Conservation (phyloP, 2,888 invertebrate species). For the Ommatoiulus sabulosus region DNA sequence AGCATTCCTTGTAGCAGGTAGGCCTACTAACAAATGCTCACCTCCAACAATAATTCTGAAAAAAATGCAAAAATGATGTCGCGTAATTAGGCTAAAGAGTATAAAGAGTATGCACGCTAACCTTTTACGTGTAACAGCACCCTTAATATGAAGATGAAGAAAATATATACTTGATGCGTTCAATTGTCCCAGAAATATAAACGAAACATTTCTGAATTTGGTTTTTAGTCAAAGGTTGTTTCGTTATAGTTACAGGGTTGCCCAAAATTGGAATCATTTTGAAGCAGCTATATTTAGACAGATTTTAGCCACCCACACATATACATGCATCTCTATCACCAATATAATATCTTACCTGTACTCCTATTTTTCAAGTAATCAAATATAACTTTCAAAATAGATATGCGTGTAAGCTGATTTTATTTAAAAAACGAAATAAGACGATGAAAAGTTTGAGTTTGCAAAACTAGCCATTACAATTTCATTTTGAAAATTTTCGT, state of each 20-base stretch:
- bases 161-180: not conserved
- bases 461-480: no score
- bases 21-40: not conserved
- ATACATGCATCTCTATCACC: no score
- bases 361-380: no score
- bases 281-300: no score
- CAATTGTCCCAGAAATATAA: slow-evolving; percentile 8
- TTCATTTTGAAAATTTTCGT: no score
- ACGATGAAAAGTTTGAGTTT: no score
- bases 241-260: not conserved
- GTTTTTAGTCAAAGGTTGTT: not conserved
- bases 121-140: not conserved
- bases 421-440: no score
- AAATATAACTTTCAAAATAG: no score
- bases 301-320: no score
- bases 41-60: not conserved
- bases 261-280: not conserved
- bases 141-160: not conserved
- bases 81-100: slow-evolving; percentile 19
- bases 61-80: not conserved
- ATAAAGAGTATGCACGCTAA: slow-evolving; percentile 26
- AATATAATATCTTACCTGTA: no score
- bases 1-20: not conserved
- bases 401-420: no score
- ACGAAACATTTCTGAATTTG: not conserved